Evolutionary conservation across 35 echinoderm and acorn worm species (phyloP), one percentile per base, ranked within the genome.

Genomic region (Lytechinus variegatus): DNA sequence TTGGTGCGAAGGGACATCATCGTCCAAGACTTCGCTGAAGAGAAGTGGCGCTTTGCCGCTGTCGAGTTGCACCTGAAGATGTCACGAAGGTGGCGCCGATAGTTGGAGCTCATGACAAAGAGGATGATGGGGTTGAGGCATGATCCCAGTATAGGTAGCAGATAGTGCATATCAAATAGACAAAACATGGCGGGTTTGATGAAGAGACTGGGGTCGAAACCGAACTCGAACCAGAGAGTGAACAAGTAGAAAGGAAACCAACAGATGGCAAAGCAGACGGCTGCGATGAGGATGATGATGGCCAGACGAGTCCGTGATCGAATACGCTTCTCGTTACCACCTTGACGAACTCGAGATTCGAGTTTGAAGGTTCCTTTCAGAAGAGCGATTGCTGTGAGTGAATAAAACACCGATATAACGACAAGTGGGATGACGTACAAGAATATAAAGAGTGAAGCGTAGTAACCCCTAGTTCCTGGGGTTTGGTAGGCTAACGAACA

Each of bases 71-170:
- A 53, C 51, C 55, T 55, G 33, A 97, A 86, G 66, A 97, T 89
- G 28, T 61, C 95, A 10, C 93, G 86, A 55, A 98, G 95, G 54
- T 98, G 96, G 29, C 96, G 95, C 16, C 97, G 93, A 60, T 97
- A 98, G 54, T 98, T 98, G 54, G 97, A 98, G 86, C 97, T 98
- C 97, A 98, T 98, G 27, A 97, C 96, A 93, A 96, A 99, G 0
- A 99, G 95, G 53, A 97, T 92, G 9, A 99, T 79, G 13, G 98
- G 98, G 86, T 99, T 99, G 28, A 99, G 89, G 94, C 98, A 97
- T 24, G 97, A 97, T 27, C 94, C 92, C 6, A 96, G 21, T 9
- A 95, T 86, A 13, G 97, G 95, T 57, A 96, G 52, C 5, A 99
- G 89, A 55, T 96, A 96, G 33, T 96, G 95, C 52, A 96, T 88